Base-by-base conservation (phyloP, 2,888 invertebrate species). In the Agrilus cyanescens region DNA sequence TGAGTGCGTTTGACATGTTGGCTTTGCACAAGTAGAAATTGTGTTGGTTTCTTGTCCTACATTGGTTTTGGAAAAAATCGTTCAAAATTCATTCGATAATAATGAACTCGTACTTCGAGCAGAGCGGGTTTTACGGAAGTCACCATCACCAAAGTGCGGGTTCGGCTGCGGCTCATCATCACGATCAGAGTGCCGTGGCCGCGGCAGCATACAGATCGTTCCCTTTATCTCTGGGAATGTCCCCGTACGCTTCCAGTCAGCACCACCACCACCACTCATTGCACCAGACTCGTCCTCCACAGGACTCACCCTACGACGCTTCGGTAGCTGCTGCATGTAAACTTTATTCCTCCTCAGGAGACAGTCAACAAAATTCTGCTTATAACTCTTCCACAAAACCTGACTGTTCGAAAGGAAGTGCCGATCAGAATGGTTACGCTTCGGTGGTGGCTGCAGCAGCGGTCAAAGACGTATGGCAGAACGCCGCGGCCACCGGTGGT, bases 41-140 rank as follows among this genome's bases (percentile, higher is more conserved):
- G 25, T 25, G 25, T 25, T 25, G 10, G 25, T 25, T 25, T 25
- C 2, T 25, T 25, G 25, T 25, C 25, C 8, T 25, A 25, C 8
- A 25, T 25, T 30, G 46, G 51, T 45, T 45, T 34, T 32, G 36
- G 36, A 42, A 45, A 53, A 51, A 53, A 43, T 50, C 53, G 51
- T 29, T 47, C 54, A 57, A 53, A 54, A 57, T 56, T 57, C 55
- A 57, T 54, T 52, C 55, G 51, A 53, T 55, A 56, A 79, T 68
- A 69, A 91, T 91, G 91, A 91, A 90, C 84, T 90, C 90, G 67
- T 93, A 91, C 70, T 93, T 91, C 70, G 91, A 91, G 75, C 91
- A 91, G 75, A 85, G 85, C 69, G 90, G 90, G 70, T 93, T 93
- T 75, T 91, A 93, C 74, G 89, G 90, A 62, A 77, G 83, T 61